Conservation (phyloP, 2,888 invertebrate species). For the Didymodactylos carnosus region DNA sequence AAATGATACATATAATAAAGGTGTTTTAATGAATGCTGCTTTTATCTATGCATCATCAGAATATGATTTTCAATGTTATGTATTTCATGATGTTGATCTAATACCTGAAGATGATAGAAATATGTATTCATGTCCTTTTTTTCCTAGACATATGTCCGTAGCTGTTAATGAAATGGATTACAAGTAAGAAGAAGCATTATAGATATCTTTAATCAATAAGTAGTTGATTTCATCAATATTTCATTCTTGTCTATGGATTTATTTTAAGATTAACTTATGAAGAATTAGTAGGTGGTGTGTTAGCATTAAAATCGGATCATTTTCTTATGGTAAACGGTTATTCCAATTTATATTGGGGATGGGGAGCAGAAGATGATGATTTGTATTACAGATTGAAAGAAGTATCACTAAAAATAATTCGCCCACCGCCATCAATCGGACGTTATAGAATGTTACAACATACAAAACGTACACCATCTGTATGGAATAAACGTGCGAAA, state of each 20-base stretch:
- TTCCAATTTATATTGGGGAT: conserved; percentile 36
- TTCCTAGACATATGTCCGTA: conserved; percentile 78
- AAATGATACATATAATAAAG: conserved; percentile 64
- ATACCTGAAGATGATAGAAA: conserved; percentile 77
- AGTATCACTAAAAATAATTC: conserved; percentile 58
- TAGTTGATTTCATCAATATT: not conserved
- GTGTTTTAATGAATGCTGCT: conserved; percentile 88
- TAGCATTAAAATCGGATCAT: conserved; percentile 31
- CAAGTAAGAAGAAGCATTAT: conserved; percentile 20
- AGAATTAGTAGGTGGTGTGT: conserved; percentile 35
- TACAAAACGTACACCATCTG: conserved; percentile 31
- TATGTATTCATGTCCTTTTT: conserved; percentile 68
- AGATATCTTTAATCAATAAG: no score
- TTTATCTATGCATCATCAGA: conserved; percentile 68
- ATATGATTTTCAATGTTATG: conserved; percentile 57
- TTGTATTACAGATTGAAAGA: conserved; percentile 25
- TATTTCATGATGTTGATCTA: conserved; percentile 87
- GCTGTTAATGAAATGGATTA: conserved; percentile 52
- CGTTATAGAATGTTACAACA: conserved; percentile 88
- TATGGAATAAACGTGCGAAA: conserved; percentile 43
- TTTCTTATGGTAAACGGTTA: conserved; percentile 34
- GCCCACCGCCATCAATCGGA: conserved; percentile 75
- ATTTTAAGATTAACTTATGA: conserved; percentile 26
- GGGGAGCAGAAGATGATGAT: conserved; percentile 31
- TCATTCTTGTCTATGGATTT: not conserved